phyloP scores from a whole-genome alignment of 2,888 invertebrate genomes.

The Oxycera nigricornis region DNA sequence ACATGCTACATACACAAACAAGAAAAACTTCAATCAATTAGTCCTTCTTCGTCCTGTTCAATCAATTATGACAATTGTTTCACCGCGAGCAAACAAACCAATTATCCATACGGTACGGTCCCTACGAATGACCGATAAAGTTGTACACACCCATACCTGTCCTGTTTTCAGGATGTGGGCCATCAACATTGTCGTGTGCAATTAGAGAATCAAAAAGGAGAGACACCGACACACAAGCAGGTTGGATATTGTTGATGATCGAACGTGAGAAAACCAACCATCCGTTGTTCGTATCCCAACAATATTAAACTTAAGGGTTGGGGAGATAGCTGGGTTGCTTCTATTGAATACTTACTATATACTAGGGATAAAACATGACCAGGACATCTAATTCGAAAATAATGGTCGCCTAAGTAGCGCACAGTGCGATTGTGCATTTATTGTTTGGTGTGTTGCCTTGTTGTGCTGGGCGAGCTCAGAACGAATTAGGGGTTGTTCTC shows the following conservation, averaged over 20 bases:
- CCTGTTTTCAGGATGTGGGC: neutral
- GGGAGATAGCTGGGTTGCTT: neutral
- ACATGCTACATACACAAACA: no score
- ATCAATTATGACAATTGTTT: slow-evolving; percentile 21
- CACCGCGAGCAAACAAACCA: slow-evolving; percentile 28
- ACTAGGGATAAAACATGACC: neutral
- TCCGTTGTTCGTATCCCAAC: neutral
- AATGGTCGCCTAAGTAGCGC: slow-evolving; percentile 6
- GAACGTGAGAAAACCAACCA: neutral
- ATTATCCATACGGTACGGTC: slow-evolving; percentile 17
- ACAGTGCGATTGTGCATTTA: neutral
- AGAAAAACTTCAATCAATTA: neutral
- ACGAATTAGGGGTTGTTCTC: neutral
- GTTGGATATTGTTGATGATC: neutral
- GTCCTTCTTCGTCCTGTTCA: neutral
- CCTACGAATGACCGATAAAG: neutral
- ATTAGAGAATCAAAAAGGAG: neutral
- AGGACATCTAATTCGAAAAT: slow-evolving; percentile 28
- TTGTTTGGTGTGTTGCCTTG: neutral
- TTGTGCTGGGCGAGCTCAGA: neutral
- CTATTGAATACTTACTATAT: neutral
- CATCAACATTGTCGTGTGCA: neutral
- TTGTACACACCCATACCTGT: neutral
- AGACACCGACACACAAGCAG: neutral
- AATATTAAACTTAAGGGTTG: neutral